Base-by-base conservation (phyloP, 2,888 invertebrate species). In the Oscheius sp. region DNA sequence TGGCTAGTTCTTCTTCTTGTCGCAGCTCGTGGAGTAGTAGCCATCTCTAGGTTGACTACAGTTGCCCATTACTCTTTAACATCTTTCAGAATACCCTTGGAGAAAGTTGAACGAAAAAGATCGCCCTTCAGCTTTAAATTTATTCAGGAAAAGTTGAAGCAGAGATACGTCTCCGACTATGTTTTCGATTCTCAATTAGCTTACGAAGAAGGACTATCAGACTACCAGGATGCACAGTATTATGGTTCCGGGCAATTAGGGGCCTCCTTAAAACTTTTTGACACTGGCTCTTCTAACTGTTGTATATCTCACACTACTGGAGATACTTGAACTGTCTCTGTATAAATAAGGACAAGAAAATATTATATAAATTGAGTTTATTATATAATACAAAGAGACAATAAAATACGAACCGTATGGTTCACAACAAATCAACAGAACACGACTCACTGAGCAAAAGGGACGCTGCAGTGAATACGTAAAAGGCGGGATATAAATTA, bases 221-320 rank as follows among this genome's bases (percentile, higher is more conserved):
- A 83, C 72, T 81, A 78, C 72, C 76, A 76, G 25, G 81, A 83
- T 61, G 90, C 91, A 18, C 91, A 91, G 82, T 91, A 91, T 84
- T 91, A 89, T 86, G 91, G 91, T 53, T 87, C 83, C 46, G 90
- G 91, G 68, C 78, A 85, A 12, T 90, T 91, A 59, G 91, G 91
- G 72, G n/a, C n/a, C n/a, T n/a, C n/a, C n/a, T n/a, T n/a, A n/a
- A n/a, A n/a, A n/a, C n/a, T n/a, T 46, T 99, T 99, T 91, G 99
- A 99, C 90, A 99, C 98, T 0, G 99, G 99, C 79, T 98, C 97
- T 5, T 96, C 97, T 59, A 99, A 99, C 90, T n/a, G n/a, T n/a
- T n/a, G n/a, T n/a, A n/a, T n/a, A n/a, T n/a, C n/a, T n/a, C n/a
- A n/a, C n/a, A n/a, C n/a, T n/a, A n/a, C n/a, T n/a, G n/a, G n/a